These are phyloP conservation scores for Clarias gariepinus DNA, from an alignment of 2,113 vertebrate species.

Conservation along the genomic window DNA sequence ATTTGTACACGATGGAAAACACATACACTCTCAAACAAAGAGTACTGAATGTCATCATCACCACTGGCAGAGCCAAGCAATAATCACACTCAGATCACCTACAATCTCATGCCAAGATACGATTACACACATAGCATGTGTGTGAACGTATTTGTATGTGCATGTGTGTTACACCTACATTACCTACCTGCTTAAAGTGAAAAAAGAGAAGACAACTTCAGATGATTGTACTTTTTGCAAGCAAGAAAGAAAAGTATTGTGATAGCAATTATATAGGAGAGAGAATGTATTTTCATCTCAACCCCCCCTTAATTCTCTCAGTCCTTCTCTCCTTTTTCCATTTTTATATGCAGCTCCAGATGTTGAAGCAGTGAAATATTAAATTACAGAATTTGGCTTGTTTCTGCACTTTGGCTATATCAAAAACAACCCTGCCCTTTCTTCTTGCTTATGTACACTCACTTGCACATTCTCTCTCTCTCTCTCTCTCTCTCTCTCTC, in stretches of 20 bases:
- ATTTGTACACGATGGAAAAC: slow-evolving; percentile 38
- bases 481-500: slow-evolving; percentile 39
- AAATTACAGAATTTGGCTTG: slow-evolving; percentile 78
- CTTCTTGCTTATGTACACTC: slow-evolving; percentile 30
- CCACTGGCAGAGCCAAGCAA: slow-evolving; percentile 75
- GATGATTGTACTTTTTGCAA: slow-evolving; percentile 8
- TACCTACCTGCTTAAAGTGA: slow-evolving; percentile 22
- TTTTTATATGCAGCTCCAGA: slow-evolving; percentile 79
- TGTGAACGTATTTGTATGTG: slow-evolving; percentile 46
- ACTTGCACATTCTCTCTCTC: slow-evolving; percentile 31
- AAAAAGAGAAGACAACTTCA: background rate
- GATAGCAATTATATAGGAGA: slow-evolving; percentile 60
- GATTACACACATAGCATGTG: slow-evolving; percentile 62
- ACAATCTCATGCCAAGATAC: slow-evolving; percentile 74
- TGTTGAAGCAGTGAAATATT: slow-evolving; percentile 81
- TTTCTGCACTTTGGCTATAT: slow-evolving; percentile 74
- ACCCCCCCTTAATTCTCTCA: slow-evolving; percentile 65
- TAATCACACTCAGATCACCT: slow-evolving; percentile 85
- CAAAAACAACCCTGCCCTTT: slow-evolving; percentile 71
- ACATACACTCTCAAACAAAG: slow-evolving; percentile 54
- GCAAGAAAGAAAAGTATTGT: slow-evolving; percentile 57
- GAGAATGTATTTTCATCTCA: slow-evolving; percentile 61
- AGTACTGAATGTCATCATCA: slow-evolving; percentile 79
- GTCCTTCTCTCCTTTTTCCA: slow-evolving; percentile 77
- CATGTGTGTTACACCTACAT: slow-evolving; percentile 38